Percentiles rank a stretch among this genome's conserved stretches.
Conservation (phyloP, 2,113 vertebrate genomes). For the Symphodus melops region DNA sequence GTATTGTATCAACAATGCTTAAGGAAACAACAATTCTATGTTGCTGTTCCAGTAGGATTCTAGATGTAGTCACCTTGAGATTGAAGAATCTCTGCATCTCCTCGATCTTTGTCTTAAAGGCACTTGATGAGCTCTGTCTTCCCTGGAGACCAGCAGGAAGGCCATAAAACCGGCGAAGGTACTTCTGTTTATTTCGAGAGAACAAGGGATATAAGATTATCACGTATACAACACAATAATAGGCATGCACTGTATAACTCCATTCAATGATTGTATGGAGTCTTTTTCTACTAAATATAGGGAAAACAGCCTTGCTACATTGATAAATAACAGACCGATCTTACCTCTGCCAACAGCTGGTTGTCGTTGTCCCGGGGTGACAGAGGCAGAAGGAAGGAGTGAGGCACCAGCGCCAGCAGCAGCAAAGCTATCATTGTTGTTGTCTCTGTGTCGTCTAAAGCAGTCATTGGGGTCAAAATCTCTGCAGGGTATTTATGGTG, state of each 20-base stretch:
- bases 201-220: not conserved
- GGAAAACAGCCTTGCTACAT: not conserved
- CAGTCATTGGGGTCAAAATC: slow-evolving; percentile 30
- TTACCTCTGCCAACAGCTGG: slow-evolving; percentile 74
- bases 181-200: slow-evolving; percentile 66
- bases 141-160: slow-evolving; percentile 71
- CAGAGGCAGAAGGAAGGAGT: slow-evolving; percentile 61
- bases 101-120: slow-evolving; percentile 62
- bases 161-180: slow-evolving; percentile 74
- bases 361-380: slow-evolving; percentile 39
- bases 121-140: not conserved
- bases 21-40: not conserved
- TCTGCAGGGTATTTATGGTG: slow-evolving; percentile 70
- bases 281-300: not conserved
- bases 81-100: slow-evolving; percentile 81
- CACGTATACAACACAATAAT: not conserved
- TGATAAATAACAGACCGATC: not conserved
- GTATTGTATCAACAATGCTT: not conserved
- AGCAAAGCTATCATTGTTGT: slow-evolving; percentile 65
- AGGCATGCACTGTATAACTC: not conserved
- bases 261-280: not conserved
- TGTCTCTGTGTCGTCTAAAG: slow-evolving; percentile 41
- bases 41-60: not conserved
- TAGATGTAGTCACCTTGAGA: slow-evolving; percentile 51
- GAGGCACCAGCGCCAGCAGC: slow-evolving; percentile 52